phyloP scores from a whole-genome alignment of 2,888 invertebrate genomes.

The Salpingus planirostris region DNA sequence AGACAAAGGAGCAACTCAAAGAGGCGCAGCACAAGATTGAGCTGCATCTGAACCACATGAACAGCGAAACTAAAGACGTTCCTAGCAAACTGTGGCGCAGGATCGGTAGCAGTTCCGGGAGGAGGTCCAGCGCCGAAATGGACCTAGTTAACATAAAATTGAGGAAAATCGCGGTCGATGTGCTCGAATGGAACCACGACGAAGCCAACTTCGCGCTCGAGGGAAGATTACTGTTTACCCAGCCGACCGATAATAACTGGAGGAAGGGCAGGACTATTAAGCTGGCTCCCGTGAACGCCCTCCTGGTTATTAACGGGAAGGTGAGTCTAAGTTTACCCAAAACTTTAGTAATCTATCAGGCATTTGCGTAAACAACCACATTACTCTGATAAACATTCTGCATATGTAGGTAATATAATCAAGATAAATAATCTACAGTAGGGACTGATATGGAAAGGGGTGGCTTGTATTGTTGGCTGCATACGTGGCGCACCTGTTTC shows the following conservation, averaged over 20 bases:
- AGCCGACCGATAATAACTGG: constrained; percentile 88
- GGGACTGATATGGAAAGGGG: too few species aligned
- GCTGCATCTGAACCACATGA: constrained; percentile 87
- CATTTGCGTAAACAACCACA: too few species aligned
- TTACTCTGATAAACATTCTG: too few species aligned
- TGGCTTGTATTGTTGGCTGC: too few species aligned
- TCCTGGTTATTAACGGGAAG: constrained; percentile 88
- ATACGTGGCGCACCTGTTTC: too few species aligned
- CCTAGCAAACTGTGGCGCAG: constrained; percentile 86
- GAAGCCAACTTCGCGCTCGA: constrained; percentile 87
- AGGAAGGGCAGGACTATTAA: constrained; percentile 82
- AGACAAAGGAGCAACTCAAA: constrained; percentile 73
- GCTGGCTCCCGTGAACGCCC: constrained; percentile 77
- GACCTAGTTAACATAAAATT: constrained; percentile 85
- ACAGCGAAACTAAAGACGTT: constrained; percentile 84
- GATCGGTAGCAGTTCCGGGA: constrained; percentile 61
- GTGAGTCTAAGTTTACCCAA: too few species aligned
- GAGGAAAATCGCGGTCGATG: constrained; percentile 88
- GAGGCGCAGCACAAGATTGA: constrained; percentile 90
- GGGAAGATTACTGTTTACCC: constrained; percentile 78
- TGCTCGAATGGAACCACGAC: constrained; percentile 89
- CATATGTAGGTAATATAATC: too few species aligned
- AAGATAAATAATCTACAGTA: too few species aligned
- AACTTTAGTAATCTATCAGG: too few species aligned
- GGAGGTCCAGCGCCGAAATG: constrained; percentile 70